Base-by-base conservation (phyloP, 2,888 invertebrate species). In the Leucoptera coffeella region DNA sequence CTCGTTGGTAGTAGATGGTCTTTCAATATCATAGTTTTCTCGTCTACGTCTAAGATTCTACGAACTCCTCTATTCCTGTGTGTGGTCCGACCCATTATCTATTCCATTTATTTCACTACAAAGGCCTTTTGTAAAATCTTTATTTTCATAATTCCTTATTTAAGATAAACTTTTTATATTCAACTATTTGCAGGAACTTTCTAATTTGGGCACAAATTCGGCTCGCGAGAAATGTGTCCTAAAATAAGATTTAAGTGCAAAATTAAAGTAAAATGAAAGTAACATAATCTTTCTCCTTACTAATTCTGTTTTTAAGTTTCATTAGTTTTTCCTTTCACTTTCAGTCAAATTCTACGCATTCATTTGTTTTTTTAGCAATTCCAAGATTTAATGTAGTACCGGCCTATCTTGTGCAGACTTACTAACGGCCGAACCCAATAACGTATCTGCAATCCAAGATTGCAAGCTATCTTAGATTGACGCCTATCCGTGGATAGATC, bases 1-100 rank as follows among this genome's bases (percentile, higher is more conserved):
- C n/a, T n/a, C n/a, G n/a, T n/a, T n/a, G n/a, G n/a, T n/a, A n/a
- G n/a, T n/a, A n/a, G n/a, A n/a, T n/a, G n/a, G n/a, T n/a, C n/a
- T n/a, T n/a, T n/a, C n/a, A n/a, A n/a, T n/a, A n/a, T n/a, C n/a
- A n/a, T n/a, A n/a, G n/a, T n/a, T n/a, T n/a, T n/a, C n/a, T n/a
- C n/a, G n/a, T n/a, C n/a, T 20, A 22, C 22, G 12, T 29, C 19
- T 7, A 24, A 11, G 11, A 32, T 27, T 14, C 14, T 26, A 25
- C 14, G 11, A 14, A 26, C 22, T 13, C 19, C 28, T 25, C 19
- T 31, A 32, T 17, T 12, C 19, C 5, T 23, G 12, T 23, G 11
- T 12, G 11, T 23, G 23, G 23, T 12, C 23, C 23, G 23, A 13
- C 11, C 23, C 23, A 23, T n/a, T 12, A 12, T 23, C 6, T 23